Conservation (phyloP, 2,888 invertebrate genomes). For the Hirtodrosophila alboralis region DNA sequence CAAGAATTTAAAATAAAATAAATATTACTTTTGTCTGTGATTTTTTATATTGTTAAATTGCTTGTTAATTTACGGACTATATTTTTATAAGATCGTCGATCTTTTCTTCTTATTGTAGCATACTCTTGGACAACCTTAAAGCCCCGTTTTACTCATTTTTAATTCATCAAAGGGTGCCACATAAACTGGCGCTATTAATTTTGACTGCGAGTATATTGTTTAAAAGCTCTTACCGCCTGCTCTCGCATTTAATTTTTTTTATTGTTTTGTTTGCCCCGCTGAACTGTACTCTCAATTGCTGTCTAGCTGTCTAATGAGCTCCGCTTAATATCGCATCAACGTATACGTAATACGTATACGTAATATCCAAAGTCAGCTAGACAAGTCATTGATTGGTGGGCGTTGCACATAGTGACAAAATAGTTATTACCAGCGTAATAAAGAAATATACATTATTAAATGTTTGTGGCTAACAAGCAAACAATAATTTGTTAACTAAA, state of each 20-base stretch:
- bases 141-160: no score
- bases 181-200: slow-evolving; percentile 59
- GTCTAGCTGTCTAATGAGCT: slow-evolving; percentile 43
- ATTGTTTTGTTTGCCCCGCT: slow-evolving; percentile 53
- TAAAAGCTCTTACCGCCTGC: no score
- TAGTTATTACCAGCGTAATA: slow-evolving; percentile 45
- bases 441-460: slow-evolving; percentile 54
- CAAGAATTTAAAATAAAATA: no score
- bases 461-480: slow-evolving; percentile 34
- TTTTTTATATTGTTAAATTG: no score
- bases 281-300: slow-evolving; percentile 54
- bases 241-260: slow-evolving; percentile 10
- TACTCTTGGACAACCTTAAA: no score
- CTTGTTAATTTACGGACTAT: no score
- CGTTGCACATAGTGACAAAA: slow-evolving; percentile 46
- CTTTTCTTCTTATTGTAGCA: no score
- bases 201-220: slow-evolving; percentile 42
- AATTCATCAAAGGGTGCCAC: no score
- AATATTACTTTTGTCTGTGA: no score
- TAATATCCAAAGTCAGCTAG: slow-evolving; percentile 36
- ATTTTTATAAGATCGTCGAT: no score
- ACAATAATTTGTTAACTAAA: slow-evolving; percentile 45
- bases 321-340: slow-evolving; percentile 26
- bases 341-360: slow-evolving; percentile 50
- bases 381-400: slow-evolving; percentile 46